These are phyloP conservation scores for Toxotes jaculatrix DNA, from an alignment of 2,113 vertebrate species.

Conservation along the genomic window DNA sequence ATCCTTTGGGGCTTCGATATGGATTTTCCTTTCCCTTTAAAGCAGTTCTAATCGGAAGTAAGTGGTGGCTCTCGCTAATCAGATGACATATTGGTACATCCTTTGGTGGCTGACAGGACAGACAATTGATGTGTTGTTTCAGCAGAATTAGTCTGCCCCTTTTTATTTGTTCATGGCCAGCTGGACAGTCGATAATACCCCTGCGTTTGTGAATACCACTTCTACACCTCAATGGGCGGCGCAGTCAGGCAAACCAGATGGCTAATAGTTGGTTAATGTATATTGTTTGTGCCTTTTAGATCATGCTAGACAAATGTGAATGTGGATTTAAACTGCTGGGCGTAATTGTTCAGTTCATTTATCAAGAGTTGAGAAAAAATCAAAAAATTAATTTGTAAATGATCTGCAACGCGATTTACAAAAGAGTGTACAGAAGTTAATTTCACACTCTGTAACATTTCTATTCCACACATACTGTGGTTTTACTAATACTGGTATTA, in stretches of 20 bases:
- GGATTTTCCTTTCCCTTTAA: constrained; percentile 76
- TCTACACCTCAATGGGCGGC: constrained; percentile 17
- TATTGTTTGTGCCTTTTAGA: constrained; percentile 39
- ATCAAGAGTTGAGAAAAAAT: background rate
- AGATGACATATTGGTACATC: constrained; percentile 69
- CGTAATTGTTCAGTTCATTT: background rate
- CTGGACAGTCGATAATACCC: constrained; percentile 73
- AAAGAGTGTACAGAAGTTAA: background rate
- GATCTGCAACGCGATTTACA: background rate
- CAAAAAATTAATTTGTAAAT: background rate
- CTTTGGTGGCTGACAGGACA: constrained; percentile 69
- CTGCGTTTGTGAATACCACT: constrained; percentile 66
- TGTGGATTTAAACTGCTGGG: constrained; percentile 4
- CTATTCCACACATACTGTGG: background rate
- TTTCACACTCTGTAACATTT: constrained; percentile 4
- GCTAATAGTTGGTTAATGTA: constrained; percentile 21
- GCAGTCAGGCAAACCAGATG: constrained; percentile 31
- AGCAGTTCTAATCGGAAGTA: constrained; percentile 73
- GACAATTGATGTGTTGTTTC: constrained; percentile 66
- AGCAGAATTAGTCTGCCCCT: constrained; percentile 67
- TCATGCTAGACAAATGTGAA: constrained; percentile 3
- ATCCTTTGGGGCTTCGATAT: constrained; percentile 74
- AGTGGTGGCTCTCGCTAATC: constrained; percentile 72
- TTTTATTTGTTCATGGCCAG: constrained; percentile 75
- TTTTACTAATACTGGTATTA: background rate